Base-by-base conservation (phyloP, 2,888 invertebrate genomes). In the Amblyjoppa fuscipennis region DNA sequence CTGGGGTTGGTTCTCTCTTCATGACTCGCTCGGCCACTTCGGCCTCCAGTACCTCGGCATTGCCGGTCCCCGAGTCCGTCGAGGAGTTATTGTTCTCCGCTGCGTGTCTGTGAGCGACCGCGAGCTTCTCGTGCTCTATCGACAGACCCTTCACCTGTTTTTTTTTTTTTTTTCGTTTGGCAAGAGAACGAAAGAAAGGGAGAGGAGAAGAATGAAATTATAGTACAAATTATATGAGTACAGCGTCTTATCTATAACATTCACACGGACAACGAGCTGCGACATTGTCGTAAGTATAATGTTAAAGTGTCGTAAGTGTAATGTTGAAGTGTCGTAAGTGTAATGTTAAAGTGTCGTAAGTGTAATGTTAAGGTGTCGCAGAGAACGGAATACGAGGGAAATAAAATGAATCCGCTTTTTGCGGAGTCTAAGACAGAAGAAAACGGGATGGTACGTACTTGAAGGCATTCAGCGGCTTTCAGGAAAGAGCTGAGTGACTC, bases 401-500 rank as follows among this genome's bases (percentile, higher is more conserved):
- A 64, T 25, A 34, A 34, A 41, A 41, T 66, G 13, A n/a, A 66
- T 11, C 34, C 16, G 20, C n/a, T 9, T 41, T 38, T 38, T n/a
- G 20, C 11, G n/a, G 7, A n/a, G 9, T 41, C 16, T 61, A 16
- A 61, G 16, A 31, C 9, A 53, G 16, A n/a, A n/a, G 77, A 64
- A 49, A 71, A 53, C 16, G 71, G 38, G 78, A 85, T 59, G 69
- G 69, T 59, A 89, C 91, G 85, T 91, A 97, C 98, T 96, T 98
- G 98, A 92, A 98, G 96, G 94, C 97, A 97, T 95, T 98, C 98
- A 80, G 98, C 98, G 89, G 98, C 98, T 95, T 98, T 98, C 88
- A 98, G 96, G 94, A 98, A 98, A 94, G 98, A 98, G 93, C 97
- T 97, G 90, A 98, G 96, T 89, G 98, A 97, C 94, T 98, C 98